Conservation (phyloP, 1,140 invertebrate species). For the Euschistus heros region DNA sequence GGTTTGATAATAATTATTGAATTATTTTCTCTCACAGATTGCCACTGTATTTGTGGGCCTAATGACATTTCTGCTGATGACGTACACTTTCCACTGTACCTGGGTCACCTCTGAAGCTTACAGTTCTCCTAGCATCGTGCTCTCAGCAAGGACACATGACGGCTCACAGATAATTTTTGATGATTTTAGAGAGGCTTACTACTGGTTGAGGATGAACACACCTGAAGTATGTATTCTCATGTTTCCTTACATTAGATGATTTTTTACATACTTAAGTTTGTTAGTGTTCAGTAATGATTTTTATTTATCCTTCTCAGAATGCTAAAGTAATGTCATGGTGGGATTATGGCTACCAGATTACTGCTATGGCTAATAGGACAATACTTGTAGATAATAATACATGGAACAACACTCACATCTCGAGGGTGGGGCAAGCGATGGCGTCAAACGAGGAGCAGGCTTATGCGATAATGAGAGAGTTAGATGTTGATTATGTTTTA, state of each 20-base stretch:
- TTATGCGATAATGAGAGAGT: constrained; percentile 92
- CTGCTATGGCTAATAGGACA: constrained; percentile 96
- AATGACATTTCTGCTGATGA: constrained; percentile 74
- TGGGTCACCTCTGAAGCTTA: constrained; percentile 99
- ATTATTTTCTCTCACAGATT: constrained; percentile 45
- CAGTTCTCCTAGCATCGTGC: constrained; percentile 91
- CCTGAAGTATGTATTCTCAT: constrained; percentile 49
- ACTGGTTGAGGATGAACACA: constrained; percentile 96
- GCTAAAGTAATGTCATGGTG: constrained; percentile 98
- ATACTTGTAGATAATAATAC: constrained; percentile 99
- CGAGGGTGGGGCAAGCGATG: constrained; percentile 94
- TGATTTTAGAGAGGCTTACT: constrained; percentile 96
- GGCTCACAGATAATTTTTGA: constrained; percentile 94
- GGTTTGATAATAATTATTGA: background rate
- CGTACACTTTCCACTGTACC: constrained; percentile 94
- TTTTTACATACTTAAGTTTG: background rate
- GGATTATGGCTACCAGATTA: constrained; percentile 99
- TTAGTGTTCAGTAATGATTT: background rate
- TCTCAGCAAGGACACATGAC: constrained; percentile 88
- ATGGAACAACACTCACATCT: constrained; percentile 99
- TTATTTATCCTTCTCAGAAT: constrained; percentile 45
- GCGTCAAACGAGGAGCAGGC: constrained; percentile 91
- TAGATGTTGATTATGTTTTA: constrained; percentile 95
- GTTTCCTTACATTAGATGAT: background rate
- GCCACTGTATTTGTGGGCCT: constrained; percentile 75